A percentile compares a stretch with the other conserved stretches of the same genome.
Conservation (phyloP, 2,797 vertebrate species). For the Sebastes reedi region DNA sequence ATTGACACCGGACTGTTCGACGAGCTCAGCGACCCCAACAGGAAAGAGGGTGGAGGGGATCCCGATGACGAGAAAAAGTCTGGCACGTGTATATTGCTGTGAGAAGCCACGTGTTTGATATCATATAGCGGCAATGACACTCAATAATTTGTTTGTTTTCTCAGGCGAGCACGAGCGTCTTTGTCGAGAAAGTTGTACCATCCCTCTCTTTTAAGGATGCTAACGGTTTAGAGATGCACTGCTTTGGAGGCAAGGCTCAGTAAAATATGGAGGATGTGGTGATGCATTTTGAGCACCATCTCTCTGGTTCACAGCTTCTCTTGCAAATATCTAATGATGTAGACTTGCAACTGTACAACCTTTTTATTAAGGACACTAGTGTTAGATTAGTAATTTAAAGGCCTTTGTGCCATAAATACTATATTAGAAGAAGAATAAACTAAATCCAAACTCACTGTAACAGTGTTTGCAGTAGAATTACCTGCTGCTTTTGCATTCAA, state of each 20-base stretch:
- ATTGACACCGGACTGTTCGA: slow-evolving; percentile 92
- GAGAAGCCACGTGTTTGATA: slow-evolving; percentile 53
- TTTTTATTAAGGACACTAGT: slow-evolving; percentile 18
- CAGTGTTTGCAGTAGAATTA: background rate
- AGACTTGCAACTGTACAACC: slow-evolving; percentile 39
- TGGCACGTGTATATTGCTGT: slow-evolving; percentile 90
- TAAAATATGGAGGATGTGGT: slow-evolving; percentile 32
- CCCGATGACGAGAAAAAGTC: slow-evolving; percentile 84
- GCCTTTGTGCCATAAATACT: slow-evolving; percentile 30
- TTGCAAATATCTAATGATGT: slow-evolving; percentile 44
- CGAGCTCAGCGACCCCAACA: slow-evolving; percentile 91
- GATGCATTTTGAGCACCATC: slow-evolving; percentile 27
- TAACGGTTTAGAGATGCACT: slow-evolving; percentile 40
- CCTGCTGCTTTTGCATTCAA: background rate
- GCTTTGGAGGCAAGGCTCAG: slow-evolving; percentile 29
- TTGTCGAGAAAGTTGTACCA: slow-evolving; percentile 14
- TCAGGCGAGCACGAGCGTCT: slow-evolving; percentile 31
- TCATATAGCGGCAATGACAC: slow-evolving; percentile 11
- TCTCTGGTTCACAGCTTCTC: slow-evolving; percentile 38
- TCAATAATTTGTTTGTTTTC: slow-evolving; percentile 34
- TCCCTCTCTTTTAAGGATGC: slow-evolving; percentile 19
- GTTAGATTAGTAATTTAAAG: slow-evolving; percentile 46
- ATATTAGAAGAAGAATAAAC: slow-evolving; percentile 13
- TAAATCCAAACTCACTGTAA: background rate
- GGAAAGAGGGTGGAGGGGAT: slow-evolving; percentile 76